Conservation (phyloP, 2,888 invertebrate genomes). For the Melanophora roralis region DNA sequence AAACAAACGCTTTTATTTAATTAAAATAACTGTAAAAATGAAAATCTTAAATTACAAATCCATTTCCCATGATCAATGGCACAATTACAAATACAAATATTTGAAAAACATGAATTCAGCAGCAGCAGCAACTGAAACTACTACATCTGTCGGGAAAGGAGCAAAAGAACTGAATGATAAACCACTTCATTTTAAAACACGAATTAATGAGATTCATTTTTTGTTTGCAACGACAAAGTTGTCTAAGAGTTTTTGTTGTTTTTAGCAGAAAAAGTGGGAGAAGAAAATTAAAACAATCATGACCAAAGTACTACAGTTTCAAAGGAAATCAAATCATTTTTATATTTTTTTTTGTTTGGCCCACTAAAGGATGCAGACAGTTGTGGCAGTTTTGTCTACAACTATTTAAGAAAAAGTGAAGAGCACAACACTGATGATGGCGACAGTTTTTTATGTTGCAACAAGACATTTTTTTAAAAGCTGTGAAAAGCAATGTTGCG, state of each 20-base stretch:
- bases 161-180: conserved; percentile 15
- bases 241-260: neutral
- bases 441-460: conserved; percentile 18
- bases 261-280: neutral
- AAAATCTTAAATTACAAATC: conserved; percentile 39
- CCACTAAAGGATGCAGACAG: neutral
- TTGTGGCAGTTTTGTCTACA: neutral
- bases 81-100: conserved; percentile 39
- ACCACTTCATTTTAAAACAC: conserved; percentile 45
- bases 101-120: conserved; percentile 21
- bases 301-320: conserved; percentile 34
- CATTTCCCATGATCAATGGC: conserved; percentile 45
- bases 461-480: neutral
- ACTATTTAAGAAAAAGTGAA: neutral
- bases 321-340: conserved; percentile 12
- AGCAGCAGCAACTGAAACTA: neutral
- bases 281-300: conserved; percentile 24
- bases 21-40: conserved; percentile 40
- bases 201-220: conserved; percentile 36
- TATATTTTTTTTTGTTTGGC: neutral
- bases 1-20: conserved; percentile 28
- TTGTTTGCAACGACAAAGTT: neutral
- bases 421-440: conserved; percentile 20
- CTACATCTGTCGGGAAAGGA: neutral
- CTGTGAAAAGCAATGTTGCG: neutral